These are phyloP conservation scores for Bucorvus abyssinicus DNA, from an alignment of 2,797 vertebrate species.

Conservation along the genomic window DNA sequence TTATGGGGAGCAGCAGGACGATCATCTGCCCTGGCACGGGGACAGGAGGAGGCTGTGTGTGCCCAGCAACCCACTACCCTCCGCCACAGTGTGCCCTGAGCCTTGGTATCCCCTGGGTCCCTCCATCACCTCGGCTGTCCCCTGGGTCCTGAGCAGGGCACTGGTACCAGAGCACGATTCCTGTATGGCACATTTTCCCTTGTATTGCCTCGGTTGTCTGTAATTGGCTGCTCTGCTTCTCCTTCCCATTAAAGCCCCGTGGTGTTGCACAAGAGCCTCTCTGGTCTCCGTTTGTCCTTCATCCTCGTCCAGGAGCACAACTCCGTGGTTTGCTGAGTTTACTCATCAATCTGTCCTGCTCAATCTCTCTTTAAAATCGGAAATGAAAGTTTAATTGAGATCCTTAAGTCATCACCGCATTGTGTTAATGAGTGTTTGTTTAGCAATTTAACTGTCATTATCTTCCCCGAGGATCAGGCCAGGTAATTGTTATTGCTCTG, in stretches of 20 bases:
- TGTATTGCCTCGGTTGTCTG: not conserved
- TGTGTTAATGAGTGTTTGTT: not conserved
- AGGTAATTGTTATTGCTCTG: not conserved
- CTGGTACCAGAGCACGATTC: fast-evolving
- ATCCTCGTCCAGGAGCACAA: fast-evolving
- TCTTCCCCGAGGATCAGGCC: not conserved
- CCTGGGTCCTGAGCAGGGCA: not conserved
- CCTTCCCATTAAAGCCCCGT: not conserved
- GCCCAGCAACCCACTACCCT: not conserved
- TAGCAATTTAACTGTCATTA: not conserved
- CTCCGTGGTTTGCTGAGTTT: fast-evolving
- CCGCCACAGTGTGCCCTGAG: not conserved
- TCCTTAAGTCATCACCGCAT: not conserved
- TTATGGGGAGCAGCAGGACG: not conserved
- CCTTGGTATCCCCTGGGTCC: not conserved
- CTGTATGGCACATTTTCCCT: fast-evolving
- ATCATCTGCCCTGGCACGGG: not conserved
- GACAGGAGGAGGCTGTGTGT: not conserved
- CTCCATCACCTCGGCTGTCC: not conserved
- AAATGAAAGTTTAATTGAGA: not conserved
- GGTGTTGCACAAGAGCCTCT: not conserved
- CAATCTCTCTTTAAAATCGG: fast-evolving
- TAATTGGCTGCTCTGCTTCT: not conserved
- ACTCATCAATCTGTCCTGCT: not conserved
- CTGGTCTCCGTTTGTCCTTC: not conserved